Conservation (phyloP, 1,140 invertebrate genomes). For the Centruroides vittatus region DNA sequence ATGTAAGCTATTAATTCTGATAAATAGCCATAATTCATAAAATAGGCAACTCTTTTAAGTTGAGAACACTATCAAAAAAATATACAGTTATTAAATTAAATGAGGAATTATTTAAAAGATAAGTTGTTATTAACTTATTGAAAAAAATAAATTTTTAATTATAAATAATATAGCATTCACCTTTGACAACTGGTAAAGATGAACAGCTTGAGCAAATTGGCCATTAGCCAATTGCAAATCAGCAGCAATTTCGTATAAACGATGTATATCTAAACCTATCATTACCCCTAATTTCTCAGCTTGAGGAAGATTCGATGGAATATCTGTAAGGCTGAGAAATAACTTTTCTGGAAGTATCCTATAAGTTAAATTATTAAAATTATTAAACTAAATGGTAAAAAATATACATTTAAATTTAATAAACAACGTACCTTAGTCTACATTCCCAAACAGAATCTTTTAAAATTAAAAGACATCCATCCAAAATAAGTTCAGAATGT, state of each 20-base stretch:
- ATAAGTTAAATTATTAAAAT: background rate
- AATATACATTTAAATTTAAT: background rate
- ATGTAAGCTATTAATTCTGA: conserved; percentile 48
- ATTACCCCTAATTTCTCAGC: conserved; percentile 28
- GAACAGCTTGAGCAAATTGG: conserved; percentile 46
- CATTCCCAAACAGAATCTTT: conserved; percentile 50
- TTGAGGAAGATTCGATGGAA: conserved; percentile 14
- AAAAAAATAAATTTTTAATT: background rate
- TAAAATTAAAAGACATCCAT: conserved; percentile 50
- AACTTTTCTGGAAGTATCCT: conserved; percentile 46
- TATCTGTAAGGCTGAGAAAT: conserved; percentile 35
- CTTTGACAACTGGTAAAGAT: conserved; percentile 54
- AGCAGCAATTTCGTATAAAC: conserved; percentile 53
- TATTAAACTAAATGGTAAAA: background rate
- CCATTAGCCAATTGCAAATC: conserved; percentile 48
- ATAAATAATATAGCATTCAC: conserved; percentile 26
- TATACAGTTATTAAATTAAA: conserved; percentile 16
- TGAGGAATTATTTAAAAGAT: too few species aligned
- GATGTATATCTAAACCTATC: conserved; percentile 43
- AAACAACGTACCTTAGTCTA: conserved; percentile 38
- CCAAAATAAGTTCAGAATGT: background rate
- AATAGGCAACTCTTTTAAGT: conserved; percentile 52
- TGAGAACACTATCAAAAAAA: conserved; percentile 38
- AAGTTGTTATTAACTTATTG: background rate
- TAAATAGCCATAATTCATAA: conserved; percentile 52